These are phyloP conservation scores for Pogonomyrmex barbatus DNA, from an alignment of 1,140 invertebrate genomes.

Conservation along the genomic window DNA sequence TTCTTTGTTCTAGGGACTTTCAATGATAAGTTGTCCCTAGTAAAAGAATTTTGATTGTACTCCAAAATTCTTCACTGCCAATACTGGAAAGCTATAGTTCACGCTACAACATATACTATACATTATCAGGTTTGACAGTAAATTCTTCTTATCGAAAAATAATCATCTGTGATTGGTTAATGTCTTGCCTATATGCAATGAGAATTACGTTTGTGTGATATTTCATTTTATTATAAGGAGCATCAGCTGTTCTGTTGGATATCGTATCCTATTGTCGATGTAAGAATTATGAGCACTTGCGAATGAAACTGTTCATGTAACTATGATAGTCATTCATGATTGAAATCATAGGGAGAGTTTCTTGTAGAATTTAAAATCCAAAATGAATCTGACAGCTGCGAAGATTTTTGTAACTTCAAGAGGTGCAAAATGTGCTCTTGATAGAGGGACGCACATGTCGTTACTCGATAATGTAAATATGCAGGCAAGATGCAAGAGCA, in stretches of 20 bases:
- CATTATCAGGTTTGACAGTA: too few relatives aligned
- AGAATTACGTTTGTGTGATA: too few relatives aligned
- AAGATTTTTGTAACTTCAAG: constrained; percentile 11
- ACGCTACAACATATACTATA: too few relatives aligned
- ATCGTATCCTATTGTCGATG: background rate
- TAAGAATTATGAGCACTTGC: background rate
- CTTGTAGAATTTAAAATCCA: background rate
- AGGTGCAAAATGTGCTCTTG: background rate
- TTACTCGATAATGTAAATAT: constrained; percentile 22
- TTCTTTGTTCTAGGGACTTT: too few relatives aligned
- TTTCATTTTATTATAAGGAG: too few relatives aligned
- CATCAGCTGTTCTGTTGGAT: background rate
- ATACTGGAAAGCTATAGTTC: too few relatives aligned
- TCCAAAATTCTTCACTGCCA: too few relatives aligned
- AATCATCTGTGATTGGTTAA: too few relatives aligned
- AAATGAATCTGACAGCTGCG: constrained; percentile 45
- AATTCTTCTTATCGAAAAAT: too few relatives aligned
- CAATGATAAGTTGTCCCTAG: too few relatives aligned
- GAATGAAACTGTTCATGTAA: background rate
- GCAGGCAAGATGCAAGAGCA: background rate
- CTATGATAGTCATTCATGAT: background rate
- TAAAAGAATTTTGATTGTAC: too few relatives aligned
- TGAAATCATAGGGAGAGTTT: background rate
- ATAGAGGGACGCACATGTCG: background rate
- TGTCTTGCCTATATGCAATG: too few relatives aligned